phyloP scores from a whole-genome alignment of 2,797 vertebrate genomes.

The Pangasius macronema region DNA sequence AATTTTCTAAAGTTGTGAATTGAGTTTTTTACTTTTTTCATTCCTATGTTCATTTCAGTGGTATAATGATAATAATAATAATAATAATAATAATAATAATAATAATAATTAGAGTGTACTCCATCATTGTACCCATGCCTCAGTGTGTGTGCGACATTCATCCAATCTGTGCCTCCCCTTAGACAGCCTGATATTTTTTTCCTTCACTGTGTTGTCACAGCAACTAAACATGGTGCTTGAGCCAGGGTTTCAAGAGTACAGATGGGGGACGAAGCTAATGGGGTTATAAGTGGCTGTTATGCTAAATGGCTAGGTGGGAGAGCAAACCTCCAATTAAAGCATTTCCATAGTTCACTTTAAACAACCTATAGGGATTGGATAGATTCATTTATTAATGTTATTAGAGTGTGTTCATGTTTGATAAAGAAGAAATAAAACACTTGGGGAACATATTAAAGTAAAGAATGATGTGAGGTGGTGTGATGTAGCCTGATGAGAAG shows the following conservation, averaged over 20 bases:
- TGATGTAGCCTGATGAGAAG: neutral
- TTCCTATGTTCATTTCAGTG: neutral
- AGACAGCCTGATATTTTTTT: slow-evolving; percentile 5
- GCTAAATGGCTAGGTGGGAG: slow-evolving; percentile 25
- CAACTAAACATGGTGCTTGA: slow-evolving; percentile 27
- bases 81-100: slow-evolving; percentile 10
- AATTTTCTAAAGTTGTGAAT: neutral
- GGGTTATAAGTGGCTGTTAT: slow-evolving; percentile 31
- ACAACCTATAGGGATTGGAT: neutral
- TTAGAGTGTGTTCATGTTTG: neutral
- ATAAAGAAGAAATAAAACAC: neutral
- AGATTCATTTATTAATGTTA: neutral
- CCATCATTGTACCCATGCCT: neutral
- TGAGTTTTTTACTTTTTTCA: neutral
- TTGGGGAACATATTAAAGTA: neutral
- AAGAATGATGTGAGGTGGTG: neutral
- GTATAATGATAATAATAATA: neutral
- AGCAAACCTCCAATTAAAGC: slow-evolving; percentile 25
- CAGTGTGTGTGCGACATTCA: neutral
- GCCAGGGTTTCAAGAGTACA: slow-evolving; percentile 20
- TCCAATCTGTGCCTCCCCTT: neutral
- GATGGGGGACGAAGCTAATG: slow-evolving; percentile 22
- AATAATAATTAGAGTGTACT: neutral
- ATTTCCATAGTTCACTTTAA: neutral
- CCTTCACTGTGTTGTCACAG: slow-evolving; percentile 24